Evolutionary conservation across 2,888 invertebrate species (phyloP).

Genomic region (Acanthosepion lycidas): DNA sequence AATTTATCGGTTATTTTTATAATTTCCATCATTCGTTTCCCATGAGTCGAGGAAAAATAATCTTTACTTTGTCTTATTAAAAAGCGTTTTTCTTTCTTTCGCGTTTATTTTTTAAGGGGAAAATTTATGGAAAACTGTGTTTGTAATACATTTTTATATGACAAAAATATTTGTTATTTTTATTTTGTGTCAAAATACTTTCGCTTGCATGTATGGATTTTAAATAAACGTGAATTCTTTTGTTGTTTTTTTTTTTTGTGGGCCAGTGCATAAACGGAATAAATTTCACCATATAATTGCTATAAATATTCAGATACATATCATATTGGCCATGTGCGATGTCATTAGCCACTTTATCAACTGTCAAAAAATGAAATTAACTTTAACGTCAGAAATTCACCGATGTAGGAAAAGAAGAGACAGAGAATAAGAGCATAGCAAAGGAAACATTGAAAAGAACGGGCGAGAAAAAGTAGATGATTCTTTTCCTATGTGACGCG

Average conservation of each 20-base stretch:
- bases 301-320: background rate
- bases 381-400: background rate
- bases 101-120: background rate
- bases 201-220: background rate
- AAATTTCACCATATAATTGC: background rate
- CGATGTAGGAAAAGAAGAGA: too few species aligned
- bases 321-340: background rate
- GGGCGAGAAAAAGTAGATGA: background rate
- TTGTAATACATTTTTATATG: background rate
- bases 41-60: background rate
- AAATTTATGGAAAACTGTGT: background rate
- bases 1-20: background rate
- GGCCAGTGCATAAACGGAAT: background rate
- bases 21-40: background rate
- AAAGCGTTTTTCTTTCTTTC: background rate
- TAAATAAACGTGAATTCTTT: background rate
- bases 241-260: background rate
- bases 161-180: background rate
- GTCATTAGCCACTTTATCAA: constrained; percentile 8
- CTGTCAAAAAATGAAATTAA: background rate
- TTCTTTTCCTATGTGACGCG: too few species aligned
- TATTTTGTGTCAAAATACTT: background rate
- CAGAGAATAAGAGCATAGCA: background rate
- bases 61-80: constrained; percentile 8
- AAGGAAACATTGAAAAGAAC: background rate